A percentile compares a stretch with the other conserved stretches of the same genome.
Conservation (phyloP, 2,797 vertebrate species). For the Heliangelus exortis region DNA sequence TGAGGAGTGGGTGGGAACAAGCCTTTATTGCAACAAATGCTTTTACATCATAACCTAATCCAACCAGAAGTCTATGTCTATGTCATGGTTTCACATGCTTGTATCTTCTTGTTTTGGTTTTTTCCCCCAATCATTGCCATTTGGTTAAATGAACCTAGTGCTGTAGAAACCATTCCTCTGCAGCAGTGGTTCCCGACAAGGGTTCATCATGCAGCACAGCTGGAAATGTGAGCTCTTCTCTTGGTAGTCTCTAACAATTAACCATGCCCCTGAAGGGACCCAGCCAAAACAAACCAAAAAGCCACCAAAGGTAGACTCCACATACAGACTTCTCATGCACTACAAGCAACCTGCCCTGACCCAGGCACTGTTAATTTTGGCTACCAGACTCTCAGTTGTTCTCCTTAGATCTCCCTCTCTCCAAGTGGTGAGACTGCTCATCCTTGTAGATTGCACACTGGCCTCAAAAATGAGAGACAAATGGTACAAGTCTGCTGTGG, state of each 20-base stretch:
- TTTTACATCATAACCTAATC: not conserved
- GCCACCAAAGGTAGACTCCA: not conserved
- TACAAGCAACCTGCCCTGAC: not conserved
- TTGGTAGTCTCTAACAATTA: not conserved
- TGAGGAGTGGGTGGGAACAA: not conserved
- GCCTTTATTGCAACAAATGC: not conserved
- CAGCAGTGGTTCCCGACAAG: not conserved
- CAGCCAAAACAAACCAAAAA: not conserved
- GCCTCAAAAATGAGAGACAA: not conserved
- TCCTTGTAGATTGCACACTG: not conserved
- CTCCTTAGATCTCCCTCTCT: not conserved
- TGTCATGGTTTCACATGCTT: rapidly evolving
- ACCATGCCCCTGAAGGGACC: not conserved
- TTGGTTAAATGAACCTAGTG: not conserved
- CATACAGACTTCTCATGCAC: not conserved
- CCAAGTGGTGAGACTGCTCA: not conserved
- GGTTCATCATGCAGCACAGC: not conserved
- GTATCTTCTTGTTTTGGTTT: not conserved
- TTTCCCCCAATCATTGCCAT: not conserved
- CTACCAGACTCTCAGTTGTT: not conserved
- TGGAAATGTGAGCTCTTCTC: not conserved
- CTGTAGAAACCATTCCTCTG: not conserved
- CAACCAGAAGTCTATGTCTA: not conserved
- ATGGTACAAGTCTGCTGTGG: rapidly evolving
- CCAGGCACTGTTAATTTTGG: rapidly evolving